Conservation (phyloP, 2,113 vertebrate species). For the Vanacampus margaritifer region DNA sequence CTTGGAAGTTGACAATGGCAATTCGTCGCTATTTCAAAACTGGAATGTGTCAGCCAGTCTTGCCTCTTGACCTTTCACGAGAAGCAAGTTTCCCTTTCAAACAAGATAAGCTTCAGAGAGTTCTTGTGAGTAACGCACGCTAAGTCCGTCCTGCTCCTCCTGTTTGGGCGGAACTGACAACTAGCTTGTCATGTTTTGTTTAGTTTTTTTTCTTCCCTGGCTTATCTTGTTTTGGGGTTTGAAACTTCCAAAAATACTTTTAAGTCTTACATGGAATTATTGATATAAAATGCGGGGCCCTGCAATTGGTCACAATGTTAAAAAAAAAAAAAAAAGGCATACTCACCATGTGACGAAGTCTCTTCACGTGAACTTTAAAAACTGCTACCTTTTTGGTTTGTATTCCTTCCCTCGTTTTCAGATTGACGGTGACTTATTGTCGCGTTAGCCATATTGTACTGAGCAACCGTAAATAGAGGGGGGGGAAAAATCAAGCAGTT, state of each 20-base stretch:
- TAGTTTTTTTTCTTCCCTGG: too few relatives aligned
- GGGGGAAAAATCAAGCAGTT: too few relatives aligned
- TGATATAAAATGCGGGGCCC: too few relatives aligned
- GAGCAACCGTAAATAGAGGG: too few relatives aligned
- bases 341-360: neutral
- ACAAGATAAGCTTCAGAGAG: neutral
- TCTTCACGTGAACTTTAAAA: neutral
- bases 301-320: too few relatives aligned
- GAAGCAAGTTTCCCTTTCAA: neutral
- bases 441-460: neutral
- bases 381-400: neutral
- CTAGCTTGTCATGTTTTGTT: neutral
- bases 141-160: conserved; percentile 22
- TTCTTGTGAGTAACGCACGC: too few relatives aligned
- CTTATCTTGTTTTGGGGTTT: too few relatives aligned
- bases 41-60: neutral
- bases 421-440: neutral
- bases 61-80: too few relatives aligned
- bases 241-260: too few relatives aligned
- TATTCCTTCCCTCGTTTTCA: neutral
- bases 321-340: too few relatives aligned
- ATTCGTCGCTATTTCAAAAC: neutral
- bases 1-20: too few relatives aligned
- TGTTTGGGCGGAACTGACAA: conserved; percentile 22
- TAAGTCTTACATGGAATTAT: too few relatives aligned